Base-by-base conservation (phyloP, 2,888 invertebrate species). In the Orthosia gracilis region DNA sequence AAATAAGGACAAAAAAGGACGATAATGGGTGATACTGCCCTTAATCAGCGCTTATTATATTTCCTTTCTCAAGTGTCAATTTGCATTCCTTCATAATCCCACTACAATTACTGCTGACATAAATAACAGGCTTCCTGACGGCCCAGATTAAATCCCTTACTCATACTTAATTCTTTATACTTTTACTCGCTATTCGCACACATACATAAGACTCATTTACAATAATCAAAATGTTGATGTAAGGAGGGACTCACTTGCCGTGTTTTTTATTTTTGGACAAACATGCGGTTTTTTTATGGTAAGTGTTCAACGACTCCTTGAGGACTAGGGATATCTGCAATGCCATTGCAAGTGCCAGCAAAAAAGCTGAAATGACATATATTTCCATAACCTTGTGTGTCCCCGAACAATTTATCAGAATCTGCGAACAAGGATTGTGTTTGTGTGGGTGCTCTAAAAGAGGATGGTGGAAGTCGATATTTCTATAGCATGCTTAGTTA, bases 101-200 rank as follows among this genome's bases (percentile, higher is more conserved):
- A 69, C 71, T 80, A 78, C 58, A 79, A 73, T 84, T 73, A 85
- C 80, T 67, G 68, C 68, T 21, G 62, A 57, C 76, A 83, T 87
- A 80, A 80, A 83, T 81, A 83, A 75, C 69, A 62, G 68, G 76
- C 71, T 84, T 88, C 78, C 78, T 79, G 64, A 45, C 69, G 76
- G 70, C 69, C 81, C 55, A 72, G 63, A 83, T 80, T 67, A 67
- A n/a, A 45, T 49, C 26, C 55, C 59, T 21, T 45, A 54, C 21
- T 31, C 47, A 59, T 23, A 23, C 15, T 12, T n/a, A n/a, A 26
- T n/a, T 40, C n/a, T 52, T 13, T 26, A 50, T 74, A 76, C n/a
- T 50, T n/a, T 1, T 52, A 0, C 13, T 52, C 18, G 21, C 18
- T 45, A 62, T 13, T 13, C 17, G n/a, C 18, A 55, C 26, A 61